Evolutionary conservation across 1,140 invertebrate genomes (phyloP).

Genomic region (Scaptomyza pallida): DNA sequence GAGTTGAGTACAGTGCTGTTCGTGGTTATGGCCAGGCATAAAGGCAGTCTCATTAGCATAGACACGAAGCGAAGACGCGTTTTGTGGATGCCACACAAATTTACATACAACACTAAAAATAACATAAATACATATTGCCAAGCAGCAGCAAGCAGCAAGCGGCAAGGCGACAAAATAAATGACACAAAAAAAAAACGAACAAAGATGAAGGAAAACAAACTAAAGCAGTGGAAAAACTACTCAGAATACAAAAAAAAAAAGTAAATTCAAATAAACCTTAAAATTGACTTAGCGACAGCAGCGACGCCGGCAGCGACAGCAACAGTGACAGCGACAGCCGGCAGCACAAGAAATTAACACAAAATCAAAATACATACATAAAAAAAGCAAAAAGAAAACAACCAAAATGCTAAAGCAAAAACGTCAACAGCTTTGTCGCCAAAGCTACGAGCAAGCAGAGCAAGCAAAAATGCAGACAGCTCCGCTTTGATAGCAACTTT

Average conservation of each 20-base stretch:
- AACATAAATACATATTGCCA: slow-evolving; percentile 49
- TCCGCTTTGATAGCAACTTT: neutral
- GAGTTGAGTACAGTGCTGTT: slow-evolving; percentile 34
- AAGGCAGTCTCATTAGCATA: slow-evolving; percentile 66
- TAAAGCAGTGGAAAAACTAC: slow-evolving; percentile 47
- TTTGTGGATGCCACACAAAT: slow-evolving; percentile 41
- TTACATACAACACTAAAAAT: slow-evolving; percentile 76
- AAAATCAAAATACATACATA: slow-evolving; percentile 69
- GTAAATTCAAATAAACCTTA: slow-evolving; percentile 79
- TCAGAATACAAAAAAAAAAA: slow-evolving; percentile 55
- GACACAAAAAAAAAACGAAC: slow-evolving; percentile 19
- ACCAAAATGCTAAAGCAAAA: slow-evolving; percentile 42
- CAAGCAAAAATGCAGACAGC: neutral
- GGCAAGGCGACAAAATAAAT: slow-evolving; percentile 32
- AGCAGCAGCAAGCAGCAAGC: slow-evolving; percentile 35
- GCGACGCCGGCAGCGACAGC: slow-evolving; percentile 38
- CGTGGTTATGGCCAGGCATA: slow-evolving; percentile 62
- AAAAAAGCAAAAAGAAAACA: slow-evolving; percentile 44
- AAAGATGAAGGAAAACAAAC: slow-evolving; percentile 22
- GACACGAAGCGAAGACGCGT: slow-evolving; percentile 1
- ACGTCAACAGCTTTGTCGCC: slow-evolving; percentile 21
- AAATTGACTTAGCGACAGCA: slow-evolving; percentile 71
- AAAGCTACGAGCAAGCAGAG: slow-evolving; percentile 11
- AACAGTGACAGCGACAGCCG: slow-evolving; percentile 37
- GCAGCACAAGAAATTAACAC: slow-evolving; percentile 52